Evolutionary conservation across 2,888 invertebrate species (phyloP), one percentile per base, ranked within the genome.

Genomic region (Hirtodrosophila confusa): DNA sequence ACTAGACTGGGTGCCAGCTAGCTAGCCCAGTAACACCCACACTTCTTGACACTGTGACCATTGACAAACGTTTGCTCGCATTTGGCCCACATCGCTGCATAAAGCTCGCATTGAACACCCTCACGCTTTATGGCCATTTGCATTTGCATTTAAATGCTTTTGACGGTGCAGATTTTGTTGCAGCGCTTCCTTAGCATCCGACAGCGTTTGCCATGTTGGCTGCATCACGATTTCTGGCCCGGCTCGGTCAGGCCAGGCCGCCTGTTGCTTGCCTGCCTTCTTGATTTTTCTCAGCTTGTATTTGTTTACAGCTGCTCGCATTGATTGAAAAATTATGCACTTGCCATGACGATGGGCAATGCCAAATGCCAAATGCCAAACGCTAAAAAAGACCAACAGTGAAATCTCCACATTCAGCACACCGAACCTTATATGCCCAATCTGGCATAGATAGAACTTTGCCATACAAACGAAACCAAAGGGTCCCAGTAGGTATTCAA

Each of bases 261-360:
- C 72, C 77, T 71, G 70, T 71, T 71, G 76, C 49, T 50, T 49
- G 47, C 10, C 5, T 47, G 31, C n/a, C 23, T 37, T 31, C 5
- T 55, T 51, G 31, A 12, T 47, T 41, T 63, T 45, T 45, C 69
- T 49, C 53, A 54, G 77, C 68, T 63, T 76, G 75, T 86, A 80
- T 88, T 87, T 83, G 82, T 57, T 88, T 83, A 88, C 88, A 88
- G 88, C 86, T 83, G 88, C 82, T 86, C 66, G 86, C 80, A 83
- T 88, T 84, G 83, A 84, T 84, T 84, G 83, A 84, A 84, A 84
- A 84, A 84, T 84, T 84, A 84, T 84, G 83, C 83, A 84, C 83
- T 84, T 84, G 83, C 88, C 84, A 88, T 78, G 83, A 75, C 80
- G 82, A 74, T 85, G 88, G 86, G 80, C 85, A 84, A 77, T 74